Evolutionary conservation across 2,113 vertebrate species (phyloP), one percentile per base, ranked within the genome.

Genomic region (Cercocebus atys): DNA sequence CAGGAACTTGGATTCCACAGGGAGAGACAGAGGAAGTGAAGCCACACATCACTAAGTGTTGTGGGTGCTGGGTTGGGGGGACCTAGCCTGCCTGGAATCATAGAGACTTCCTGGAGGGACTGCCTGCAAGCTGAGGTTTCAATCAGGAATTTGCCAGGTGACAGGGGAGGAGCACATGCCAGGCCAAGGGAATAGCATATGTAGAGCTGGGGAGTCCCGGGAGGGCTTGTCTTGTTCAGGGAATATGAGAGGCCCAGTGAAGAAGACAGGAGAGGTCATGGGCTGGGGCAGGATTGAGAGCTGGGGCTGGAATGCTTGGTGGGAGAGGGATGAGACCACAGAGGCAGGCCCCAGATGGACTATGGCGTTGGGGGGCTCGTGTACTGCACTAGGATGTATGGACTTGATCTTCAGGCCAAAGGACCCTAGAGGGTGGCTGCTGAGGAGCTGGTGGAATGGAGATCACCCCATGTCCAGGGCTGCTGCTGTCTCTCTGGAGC

Each of bases 141-240:
- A 35, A 27, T 70, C 43, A 16, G 59, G 47, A 30, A 14, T 45
- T 79, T 87, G 32, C 43, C 84, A 66, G 43, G 72, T 32, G 64
- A 32, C 27, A n/a, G 5, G 12, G 32, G 47, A 93, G 23, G 52
- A 72, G 40, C 45, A 10, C 57, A 12, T 64, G 82, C 25, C 61
- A 89, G 70, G 59, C 43, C 2, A 25, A 84, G 32, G 35, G 50
- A n/a, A 12, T 10, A 59, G 73, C 11, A 0, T 7, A 11, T 32
- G 30, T 14, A 45, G 38, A 83, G 47, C 0, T 25, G 23, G 75
- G n/a, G 59, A 8, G 64, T 73, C 6, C 23, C 0, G 0, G 8
- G 83, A 84, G 61, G 22, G 52, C 59, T 88, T 45, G 43, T 86
- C 52, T 43, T 86, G 22, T 16, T 38, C 40, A 61, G 61, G 35